Conservation (phyloP, 2,797 vertebrate species). For the Bovichtus diacanthus region DNA sequence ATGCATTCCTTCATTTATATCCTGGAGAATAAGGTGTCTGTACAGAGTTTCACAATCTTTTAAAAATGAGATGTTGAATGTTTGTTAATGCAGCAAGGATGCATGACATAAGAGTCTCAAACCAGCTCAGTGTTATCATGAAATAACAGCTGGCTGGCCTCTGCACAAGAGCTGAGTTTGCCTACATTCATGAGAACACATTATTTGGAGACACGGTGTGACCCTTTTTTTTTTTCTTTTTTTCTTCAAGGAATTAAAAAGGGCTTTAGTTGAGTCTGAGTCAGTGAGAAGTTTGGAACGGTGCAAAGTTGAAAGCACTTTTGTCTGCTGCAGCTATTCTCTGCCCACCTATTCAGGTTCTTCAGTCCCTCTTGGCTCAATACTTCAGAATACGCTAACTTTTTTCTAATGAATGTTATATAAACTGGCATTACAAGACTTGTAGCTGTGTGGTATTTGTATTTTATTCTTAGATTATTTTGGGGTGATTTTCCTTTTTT, state of each 20-base stretch:
- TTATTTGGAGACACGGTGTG: conserved; percentile 28
- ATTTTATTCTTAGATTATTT: no score
- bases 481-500: no score
- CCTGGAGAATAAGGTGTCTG: background rate
- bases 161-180: conserved; percentile 13
- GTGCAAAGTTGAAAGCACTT: conserved; percentile 34
- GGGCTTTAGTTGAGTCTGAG: conserved; percentile 2
- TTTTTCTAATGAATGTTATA: background rate
- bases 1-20: conserved; percentile 6
- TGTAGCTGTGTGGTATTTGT: background rate
- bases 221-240: no score
- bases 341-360: conserved; percentile 31
- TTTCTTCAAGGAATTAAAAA: conserved; percentile 40
- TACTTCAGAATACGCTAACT: background rate
- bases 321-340: conserved; percentile 40
- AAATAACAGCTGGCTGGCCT: conserved; percentile 43
- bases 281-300: conserved; percentile 7
- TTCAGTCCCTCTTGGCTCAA: background rate
- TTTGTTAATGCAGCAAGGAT: background rate
- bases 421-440: background rate
- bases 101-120: conserved; percentile 2
- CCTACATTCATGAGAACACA: conserved; percentile 43
- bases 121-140: conserved; percentile 5
- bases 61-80: background rate
- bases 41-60: background rate